Percentiles rank a stretch among this genome's conserved stretches.
phyloP scores from a whole-genome alignment of 1,140 invertebrate genomes.

The Archegozetes longisetosus region DNA sequence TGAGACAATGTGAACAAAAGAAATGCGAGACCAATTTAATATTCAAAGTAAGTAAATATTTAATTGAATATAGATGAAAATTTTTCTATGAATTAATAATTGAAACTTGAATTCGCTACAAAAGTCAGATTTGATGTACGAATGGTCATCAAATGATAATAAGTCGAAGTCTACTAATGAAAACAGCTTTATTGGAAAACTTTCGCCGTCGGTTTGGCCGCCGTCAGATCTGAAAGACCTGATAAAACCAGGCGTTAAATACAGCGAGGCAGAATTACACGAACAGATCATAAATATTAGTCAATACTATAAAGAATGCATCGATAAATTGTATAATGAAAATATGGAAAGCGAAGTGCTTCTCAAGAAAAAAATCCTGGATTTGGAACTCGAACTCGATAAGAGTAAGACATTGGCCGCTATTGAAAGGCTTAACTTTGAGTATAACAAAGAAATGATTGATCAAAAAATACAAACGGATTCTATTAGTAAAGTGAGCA shows the following conservation, averaged over 20 bases:
- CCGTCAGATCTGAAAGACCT: not conserved
- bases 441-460: not conserved
- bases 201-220: not conserved
- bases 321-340: not conserved
- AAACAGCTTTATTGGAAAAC: not conserved
- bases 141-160: not conserved
- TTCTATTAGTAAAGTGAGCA: too few species aligned
- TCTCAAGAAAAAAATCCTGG: not conserved
- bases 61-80: too few species aligned
- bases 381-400: too few species aligned
- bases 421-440: not conserved
- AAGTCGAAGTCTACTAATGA: not conserved
- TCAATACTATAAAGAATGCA: not conserved
- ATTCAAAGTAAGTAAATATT: too few species aligned
- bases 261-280: not conserved
- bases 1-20: not conserved
- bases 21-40: too few species aligned
- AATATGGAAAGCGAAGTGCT: not conserved
- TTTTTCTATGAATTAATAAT: not conserved
- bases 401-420: not conserved
- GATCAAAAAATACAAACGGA: slow-evolving; percentile 3
- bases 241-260: not conserved
- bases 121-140: not conserved
- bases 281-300: not conserved
- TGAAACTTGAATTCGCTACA: not conserved